Base-by-base conservation (phyloP, 2,888 invertebrate genomes). In the Idaea biselata region DNA sequence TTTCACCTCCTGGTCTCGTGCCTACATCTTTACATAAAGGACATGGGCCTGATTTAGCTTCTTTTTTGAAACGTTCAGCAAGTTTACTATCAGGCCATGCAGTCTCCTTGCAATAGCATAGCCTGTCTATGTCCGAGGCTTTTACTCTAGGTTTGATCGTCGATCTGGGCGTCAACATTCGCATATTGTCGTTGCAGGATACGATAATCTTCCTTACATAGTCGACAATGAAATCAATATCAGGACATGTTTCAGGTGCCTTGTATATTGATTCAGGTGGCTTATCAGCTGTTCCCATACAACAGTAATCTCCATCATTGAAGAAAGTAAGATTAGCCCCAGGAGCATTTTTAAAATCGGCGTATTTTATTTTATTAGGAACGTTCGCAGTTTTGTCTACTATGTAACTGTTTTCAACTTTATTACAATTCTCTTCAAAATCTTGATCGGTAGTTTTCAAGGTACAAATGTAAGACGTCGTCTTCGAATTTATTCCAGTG, bases 131-230 rank as follows among this genome's bases (percentile, higher is more conserved):
- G 69, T 92, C 91, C 1, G 91, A 90, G 1, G 91, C 90, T 78
- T 87, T 89, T 0, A 88, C 69, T 79, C 87, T 82, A 1, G 91
- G 91, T 63, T 64, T 79, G 67, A 91, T 87, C 3, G 86, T 81
- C 14, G 89, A 83, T 14, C 85, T 83, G 59, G 91, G 91, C 31
- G 91, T 91, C 64, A 92, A 72, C 91, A 89, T 91, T 68, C 91
- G 84, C 89, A 92, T 87, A 68, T 91, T 89, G 69, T 92, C 91
- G 72, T 92, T 90, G 72, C 91, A 91, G 5, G 91, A 91, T 16
- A 86, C 80, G 58, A 92, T 87, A 11, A 89, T 87, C 68, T 89
- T 90, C 57, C 88, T 81, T 1, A 91, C 84, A 65, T 92, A 92
- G 66, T 92, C 91, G 58, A 86, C 76, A 60, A 92, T 91, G 63